Conservation (phyloP, 2,888 invertebrate genomes). For the Vannuccia rotundouncinata region DNA sequence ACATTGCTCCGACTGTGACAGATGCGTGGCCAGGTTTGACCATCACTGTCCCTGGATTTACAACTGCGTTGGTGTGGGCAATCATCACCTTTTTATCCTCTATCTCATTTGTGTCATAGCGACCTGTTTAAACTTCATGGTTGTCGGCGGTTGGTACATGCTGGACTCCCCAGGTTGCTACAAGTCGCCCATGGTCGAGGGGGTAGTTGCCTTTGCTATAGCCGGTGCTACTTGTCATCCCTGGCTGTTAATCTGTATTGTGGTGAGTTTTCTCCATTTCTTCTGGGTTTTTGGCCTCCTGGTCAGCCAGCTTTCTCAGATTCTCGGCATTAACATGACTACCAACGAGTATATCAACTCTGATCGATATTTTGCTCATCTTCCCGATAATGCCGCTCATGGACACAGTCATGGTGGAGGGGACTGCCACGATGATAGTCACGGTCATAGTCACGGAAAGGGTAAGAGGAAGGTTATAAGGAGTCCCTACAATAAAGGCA, state of each 20-base stretch:
- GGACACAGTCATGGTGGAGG: too few species aligned
- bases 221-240: conserved; percentile 60
- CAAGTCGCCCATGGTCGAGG: not conserved
- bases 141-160: not conserved
- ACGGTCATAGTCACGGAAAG: not conserved
- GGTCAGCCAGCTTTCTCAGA: conserved; percentile 85
- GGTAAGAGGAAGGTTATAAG: not conserved
- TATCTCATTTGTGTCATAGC: conserved; percentile 72
- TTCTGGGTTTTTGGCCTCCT: conserved; percentile 83
- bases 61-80: conserved; percentile 77
- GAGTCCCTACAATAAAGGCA: not conserved
- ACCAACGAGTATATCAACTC: conserved; percentile 96
- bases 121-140: conserved; percentile 64
- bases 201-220: conserved; percentile 18
- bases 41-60: conserved; percentile 98
- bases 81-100: conserved; percentile 82
- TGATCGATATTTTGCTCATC: conserved; percentile 71
- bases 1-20: conserved; percentile 90
- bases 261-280: conserved; percentile 74
- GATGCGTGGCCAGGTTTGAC: conserved; percentile 91
- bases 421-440: not conserved
- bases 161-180: conserved; percentile 15
- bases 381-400: too few species aligned
- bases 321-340: conserved; percentile 85
- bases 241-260: conserved; percentile 83